Evolutionary conservation across 2,888 invertebrate species (phyloP), one percentile per base, ranked within the genome.

Genomic region (Pachydiplax longipennis): DNA sequence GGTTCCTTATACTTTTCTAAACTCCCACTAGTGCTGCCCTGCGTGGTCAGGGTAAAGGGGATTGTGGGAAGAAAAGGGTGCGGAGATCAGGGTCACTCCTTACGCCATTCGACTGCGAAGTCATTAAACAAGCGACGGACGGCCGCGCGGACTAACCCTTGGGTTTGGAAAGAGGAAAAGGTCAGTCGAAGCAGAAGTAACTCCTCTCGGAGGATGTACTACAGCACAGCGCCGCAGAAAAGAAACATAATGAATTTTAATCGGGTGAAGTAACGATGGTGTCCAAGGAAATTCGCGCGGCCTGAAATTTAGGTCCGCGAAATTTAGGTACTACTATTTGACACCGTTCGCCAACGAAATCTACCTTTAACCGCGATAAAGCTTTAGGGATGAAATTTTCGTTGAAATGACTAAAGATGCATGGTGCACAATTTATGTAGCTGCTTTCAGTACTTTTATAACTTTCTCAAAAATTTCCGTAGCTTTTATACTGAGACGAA

Each of bases 101-200:
- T 58, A 58, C 35, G 58, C 87, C 37, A 40, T 87, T 65, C 58
- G 65, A 53, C 53, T 25, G 31, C 53, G 83, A 37, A 83, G 87
- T 87, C 87, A 87, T 87, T 87, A 87, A 61, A 87, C n/a, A 37
- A 37, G 58, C 61, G 61, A 87, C 37, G 87, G 87, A n/a, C 87
- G 87, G 87, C 31, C 87, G 87, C 44, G 10, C 37, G 22, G 22
- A 37, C 18, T 12, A 22, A 58, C 15, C 2, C 22, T 18, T 37
- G 37, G 35, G 31, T 35, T 25, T 22, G 13, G 58, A 31, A 61
- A 53, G 58, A 53, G 83, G 53, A 35, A 58, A 35, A 35, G 58
- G 35, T 48, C 37, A 53, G 35, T 13, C 61, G 58, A 37, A 58
- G 83, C 61, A 35, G 53, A 58, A 83, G 83, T 58, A 83, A 83